Base-by-base conservation (phyloP, 2,113 vertebrate species). In the Periophthalmodon schlosseri region DNA sequence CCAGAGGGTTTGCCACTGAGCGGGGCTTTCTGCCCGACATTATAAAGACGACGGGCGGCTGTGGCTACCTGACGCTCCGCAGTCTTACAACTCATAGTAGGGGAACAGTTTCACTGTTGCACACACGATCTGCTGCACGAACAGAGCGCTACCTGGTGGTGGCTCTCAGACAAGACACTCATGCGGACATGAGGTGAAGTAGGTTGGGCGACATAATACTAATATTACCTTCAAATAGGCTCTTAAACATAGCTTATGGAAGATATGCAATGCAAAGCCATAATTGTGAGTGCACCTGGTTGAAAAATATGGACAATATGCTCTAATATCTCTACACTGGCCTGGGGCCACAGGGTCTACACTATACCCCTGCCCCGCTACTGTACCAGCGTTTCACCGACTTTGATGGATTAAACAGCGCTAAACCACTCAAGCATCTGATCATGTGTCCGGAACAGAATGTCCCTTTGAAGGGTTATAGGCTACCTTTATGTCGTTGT, bases 11-110 rank as follows among this genome's bases (percentile, higher is more conserved):
- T 4, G 93, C 92, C 56, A 94, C 92, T 39, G 82, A 91, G 18
- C 93, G 91, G 61, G 86, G 82, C 82, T 93, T 95, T 82, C 87
- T 91, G 36, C 92, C 88, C 85, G 93, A 93, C 94, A 95, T 95
- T 6, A 54, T 83, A 23, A 33, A 16, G 66, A 23, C 5, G 44
- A 49, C 52, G n/a, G 24, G 15, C 47, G 24, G 64, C 13, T 23
- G 65, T 50, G 18, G 61, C 34, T 65, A 39, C 63, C 33, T 65
- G 24, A 44, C 39, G 3, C 21, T 63, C 70, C 0, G 66, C 70
- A 46, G 52, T 6, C 56, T 47, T 0, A 10, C 2, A 49, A 21
- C 57, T 0, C 13, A 11, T 28, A 44, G 20, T 34, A 10, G 88
- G 88, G 91, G 90, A 86, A 86, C 69, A n/a, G 0, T 92, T 90